Evolutionary conservation across 1,140 invertebrate species (phyloP).

Genomic region (Rhizoglyphus robini): DNA sequence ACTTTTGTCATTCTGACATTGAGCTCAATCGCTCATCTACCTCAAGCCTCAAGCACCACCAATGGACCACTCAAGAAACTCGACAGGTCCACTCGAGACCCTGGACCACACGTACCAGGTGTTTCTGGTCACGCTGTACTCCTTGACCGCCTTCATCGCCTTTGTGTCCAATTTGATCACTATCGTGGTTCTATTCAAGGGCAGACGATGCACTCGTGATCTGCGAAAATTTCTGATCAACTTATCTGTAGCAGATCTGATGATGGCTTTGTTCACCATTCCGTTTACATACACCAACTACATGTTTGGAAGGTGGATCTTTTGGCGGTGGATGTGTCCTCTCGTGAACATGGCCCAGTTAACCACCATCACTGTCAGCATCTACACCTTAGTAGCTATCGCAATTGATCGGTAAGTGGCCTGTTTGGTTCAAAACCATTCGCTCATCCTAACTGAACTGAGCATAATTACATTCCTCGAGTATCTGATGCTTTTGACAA

Average conservation of each 20-base stretch:
- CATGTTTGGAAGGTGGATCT: constrained; percentile 36
- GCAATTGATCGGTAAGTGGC: constrained; percentile 36
- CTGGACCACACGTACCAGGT: constrained; percentile 25
- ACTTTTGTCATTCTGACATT: too few relatives aligned
- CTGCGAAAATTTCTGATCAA: constrained; percentile 36
- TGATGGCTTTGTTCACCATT: constrained; percentile 37
- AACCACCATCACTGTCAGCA: constrained; percentile 34
- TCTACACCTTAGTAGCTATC: constrained; percentile 36
- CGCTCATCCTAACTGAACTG: too few relatives aligned
- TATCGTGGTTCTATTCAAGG: constrained; percentile 33
- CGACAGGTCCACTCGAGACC: not conserved
- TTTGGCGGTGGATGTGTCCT: constrained; percentile 33
- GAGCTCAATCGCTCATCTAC: too few relatives aligned
- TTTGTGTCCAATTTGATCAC: constrained; percentile 33
- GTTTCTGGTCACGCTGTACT: constrained; percentile 33
- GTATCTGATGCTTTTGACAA: too few relatives aligned
- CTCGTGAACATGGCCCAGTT: constrained; percentile 36
- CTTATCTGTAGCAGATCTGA: constrained; percentile 35
- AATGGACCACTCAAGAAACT: not conserved
- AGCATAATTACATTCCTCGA: too few relatives aligned
- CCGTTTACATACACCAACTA: constrained; percentile 38
- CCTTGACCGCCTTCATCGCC: constrained; percentile 32
- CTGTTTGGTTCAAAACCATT: not conserved
- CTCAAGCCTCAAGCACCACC: too few relatives aligned
- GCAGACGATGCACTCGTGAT: constrained; percentile 31